Evolutionary conservation across 2,113 vertebrate species (phyloP).

Genomic region (Aramus guarauna): DNA sequence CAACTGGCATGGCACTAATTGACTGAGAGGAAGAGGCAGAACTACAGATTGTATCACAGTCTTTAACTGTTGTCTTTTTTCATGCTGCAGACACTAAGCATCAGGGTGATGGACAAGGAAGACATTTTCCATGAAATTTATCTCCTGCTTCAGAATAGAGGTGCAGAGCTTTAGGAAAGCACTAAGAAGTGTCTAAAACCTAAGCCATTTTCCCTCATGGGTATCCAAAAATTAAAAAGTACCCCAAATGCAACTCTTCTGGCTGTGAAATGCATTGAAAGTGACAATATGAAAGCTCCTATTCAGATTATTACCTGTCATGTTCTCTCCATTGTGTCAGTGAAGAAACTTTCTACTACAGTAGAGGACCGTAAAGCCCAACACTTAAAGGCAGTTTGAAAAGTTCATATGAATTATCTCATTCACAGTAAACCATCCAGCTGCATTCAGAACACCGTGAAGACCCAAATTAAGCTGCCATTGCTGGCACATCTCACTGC

Average conservation of each 20-base stretch:
- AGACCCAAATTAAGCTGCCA: not conserved
- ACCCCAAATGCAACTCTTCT: not conserved
- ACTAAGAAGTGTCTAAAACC: not conserved
- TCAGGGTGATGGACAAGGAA: not conserved
- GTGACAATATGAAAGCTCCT: not conserved
- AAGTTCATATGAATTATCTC: not conserved
- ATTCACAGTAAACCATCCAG: not conserved
- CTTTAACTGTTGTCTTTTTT: not conserved
- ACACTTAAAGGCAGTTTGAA: not conserved
- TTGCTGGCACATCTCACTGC: not conserved
- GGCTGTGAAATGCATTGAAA: not conserved
- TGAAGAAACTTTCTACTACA: not conserved
- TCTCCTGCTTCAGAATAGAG: not conserved
- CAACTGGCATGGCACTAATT: not conserved
- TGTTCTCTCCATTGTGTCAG: not conserved
- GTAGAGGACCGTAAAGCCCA: not conserved
- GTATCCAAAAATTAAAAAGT: not conserved
- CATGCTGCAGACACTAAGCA: not conserved
- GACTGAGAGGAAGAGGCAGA: not conserved
- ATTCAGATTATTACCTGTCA: not conserved
- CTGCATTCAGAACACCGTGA: not conserved
- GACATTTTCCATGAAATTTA: not conserved
- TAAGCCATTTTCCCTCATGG: not conserved
- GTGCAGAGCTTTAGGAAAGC: not conserved
- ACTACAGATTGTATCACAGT: not conserved